Evolutionary conservation across 1,140 invertebrate species (phyloP), one percentile per base, ranked within the genome.

Genomic region (Zaprionus davidi): DNA sequence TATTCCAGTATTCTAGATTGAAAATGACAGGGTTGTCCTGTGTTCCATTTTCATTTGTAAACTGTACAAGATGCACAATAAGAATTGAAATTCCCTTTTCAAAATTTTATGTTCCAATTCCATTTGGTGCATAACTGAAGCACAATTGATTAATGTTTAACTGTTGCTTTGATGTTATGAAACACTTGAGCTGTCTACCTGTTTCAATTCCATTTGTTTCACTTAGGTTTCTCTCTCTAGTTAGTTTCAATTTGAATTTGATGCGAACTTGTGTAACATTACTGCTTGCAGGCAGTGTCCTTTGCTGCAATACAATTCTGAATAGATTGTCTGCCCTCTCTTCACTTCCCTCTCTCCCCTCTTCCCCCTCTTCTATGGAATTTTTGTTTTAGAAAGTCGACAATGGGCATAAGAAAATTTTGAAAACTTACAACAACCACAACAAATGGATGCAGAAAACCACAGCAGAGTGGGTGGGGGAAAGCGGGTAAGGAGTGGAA

Each of bases 341-440:
- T 44, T 5, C 38, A 7, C 2, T 7, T 44, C n/a, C 2, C 38
- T 6, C 26, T 28, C 41, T n/a, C 2, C 0, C 38, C 15, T n/a
- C n/a, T n/a, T 17, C 4, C 36, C 4, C 0, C 7, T 20, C 6
- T 7, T 7, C 56, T 22, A 36, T 57, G 63, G n/a, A n/a, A n/a
- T n/a, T 55, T 57, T 12, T 53, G 63, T 44, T 66, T 66, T 66
- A 65, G 62, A 76, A 71, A 71, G 62, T 65, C 56, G 20, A 56
- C 60, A 76, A 76, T 46, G 62, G 49, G 56, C 73, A 76, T 56
- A 60, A 64, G 41, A 17, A 71, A 71, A 60, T 38, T 36, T 58
- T 58, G 12, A 20, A 15, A 44, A 56, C 28, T 46, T 36, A 28
- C 34, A 67, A 62, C 22, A 34, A 13, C 15, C 34, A 62, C 22